phyloP scores from a whole-genome alignment of 64 coral and sea anemone species.

The Porites australiensis region DNA sequence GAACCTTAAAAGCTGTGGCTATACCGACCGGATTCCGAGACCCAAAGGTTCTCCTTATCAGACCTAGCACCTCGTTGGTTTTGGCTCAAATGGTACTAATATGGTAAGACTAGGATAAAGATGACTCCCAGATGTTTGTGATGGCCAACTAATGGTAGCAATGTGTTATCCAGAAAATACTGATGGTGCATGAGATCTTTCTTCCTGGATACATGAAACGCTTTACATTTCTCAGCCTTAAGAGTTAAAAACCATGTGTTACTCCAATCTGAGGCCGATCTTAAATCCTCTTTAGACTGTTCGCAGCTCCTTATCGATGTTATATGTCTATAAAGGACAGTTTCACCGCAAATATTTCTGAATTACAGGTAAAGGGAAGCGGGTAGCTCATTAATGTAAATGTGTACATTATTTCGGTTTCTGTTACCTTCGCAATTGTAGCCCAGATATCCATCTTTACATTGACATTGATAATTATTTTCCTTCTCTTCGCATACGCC shows the following conservation, averaged over 20 bases:
- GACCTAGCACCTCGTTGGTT: no score
- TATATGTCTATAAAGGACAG: neutral
- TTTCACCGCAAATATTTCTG: conserved; percentile 3
- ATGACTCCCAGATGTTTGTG: neutral
- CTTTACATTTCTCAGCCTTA: conserved; percentile 18
- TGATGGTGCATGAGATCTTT: neutral
- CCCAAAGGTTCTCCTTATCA: no score
- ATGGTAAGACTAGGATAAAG: no score
- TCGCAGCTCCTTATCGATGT: neutral
- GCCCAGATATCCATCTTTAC: conserved; percentile 82
- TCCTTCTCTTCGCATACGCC: conserved; percentile 78
- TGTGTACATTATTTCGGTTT: neutral
- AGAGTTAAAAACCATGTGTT: neutral
- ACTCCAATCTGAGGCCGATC: neutral
- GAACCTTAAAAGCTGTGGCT: no score
- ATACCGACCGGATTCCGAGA: no score
- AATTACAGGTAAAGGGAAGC: neutral
- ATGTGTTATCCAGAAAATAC: neutral
- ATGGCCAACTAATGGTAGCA: neutral
- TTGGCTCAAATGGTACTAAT: no score
- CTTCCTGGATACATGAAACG: conserved; percentile 8
- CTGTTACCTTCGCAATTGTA: conserved; percentile 93
- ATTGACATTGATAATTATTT: conserved; percentile 89
- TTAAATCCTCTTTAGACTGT: conserved; percentile 7
- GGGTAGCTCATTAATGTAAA: neutral